These are phyloP conservation scores for Ptilorrhoa leucosticta DNA, from an alignment of 2,113 vertebrate species.

Conservation along the genomic window DNA sequence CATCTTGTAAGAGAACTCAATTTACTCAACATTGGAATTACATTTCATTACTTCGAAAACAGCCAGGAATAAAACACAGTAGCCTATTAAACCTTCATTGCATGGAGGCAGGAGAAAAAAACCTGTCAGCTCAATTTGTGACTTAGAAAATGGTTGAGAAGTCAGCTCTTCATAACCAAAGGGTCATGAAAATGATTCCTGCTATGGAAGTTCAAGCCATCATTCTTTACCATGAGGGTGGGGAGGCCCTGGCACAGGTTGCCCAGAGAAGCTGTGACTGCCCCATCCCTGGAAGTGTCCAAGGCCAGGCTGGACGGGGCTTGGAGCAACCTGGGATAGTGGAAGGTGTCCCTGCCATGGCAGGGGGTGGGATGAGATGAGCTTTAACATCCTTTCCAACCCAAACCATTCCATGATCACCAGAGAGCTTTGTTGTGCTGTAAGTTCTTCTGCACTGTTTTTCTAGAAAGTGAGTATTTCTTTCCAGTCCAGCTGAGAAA, in stretches of 20 bases:
- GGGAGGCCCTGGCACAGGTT: accelerated
- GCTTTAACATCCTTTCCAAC: background rate
- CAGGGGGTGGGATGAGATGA: background rate
- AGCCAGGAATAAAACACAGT: background rate
- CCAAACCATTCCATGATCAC: background rate
- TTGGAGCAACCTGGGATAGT: background rate
- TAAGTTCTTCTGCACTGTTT: background rate
- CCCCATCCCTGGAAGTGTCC: background rate
- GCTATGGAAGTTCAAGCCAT: background rate
- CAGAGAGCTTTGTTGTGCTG: background rate
- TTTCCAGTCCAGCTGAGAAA: background rate
- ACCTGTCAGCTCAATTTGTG: background rate
- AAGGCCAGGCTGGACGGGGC: accelerated
- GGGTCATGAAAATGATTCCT: background rate
- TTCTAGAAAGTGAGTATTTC: background rate
- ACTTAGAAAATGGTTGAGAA: background rate
- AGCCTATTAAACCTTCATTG: background rate
- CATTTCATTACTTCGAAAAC: background rate
- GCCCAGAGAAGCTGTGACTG: background rate
- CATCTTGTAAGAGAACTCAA: background rate
- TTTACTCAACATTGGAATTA: background rate
- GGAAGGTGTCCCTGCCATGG: background rate
- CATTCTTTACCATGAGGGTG: background rate
- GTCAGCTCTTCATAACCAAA: background rate
- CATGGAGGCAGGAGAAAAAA: background rate